Conservation (phyloP, 2,797 vertebrate genomes). For the Pseudochromis fuscus region DNA sequence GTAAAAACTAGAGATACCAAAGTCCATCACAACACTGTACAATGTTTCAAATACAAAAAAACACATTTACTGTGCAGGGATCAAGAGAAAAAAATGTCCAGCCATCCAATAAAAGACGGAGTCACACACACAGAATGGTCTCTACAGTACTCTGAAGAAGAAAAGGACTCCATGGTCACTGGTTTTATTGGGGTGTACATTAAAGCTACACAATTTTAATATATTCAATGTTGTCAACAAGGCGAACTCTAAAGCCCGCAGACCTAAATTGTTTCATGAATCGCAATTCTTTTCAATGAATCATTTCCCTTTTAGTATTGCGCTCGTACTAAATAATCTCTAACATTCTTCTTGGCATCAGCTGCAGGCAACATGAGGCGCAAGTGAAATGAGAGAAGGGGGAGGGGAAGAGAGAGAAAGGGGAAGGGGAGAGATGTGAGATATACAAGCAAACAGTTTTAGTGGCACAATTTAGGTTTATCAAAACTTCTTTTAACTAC, state of each 20-base stretch:
- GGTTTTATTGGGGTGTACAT: not conserved
- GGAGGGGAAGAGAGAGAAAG: constrained; percentile 26
- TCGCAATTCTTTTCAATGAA: constrained; percentile 81
- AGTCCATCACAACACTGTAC: constrained; percentile 2
- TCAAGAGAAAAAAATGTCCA: not conserved
- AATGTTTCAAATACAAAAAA: constrained; percentile 19
- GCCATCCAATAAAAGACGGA: not conserved
- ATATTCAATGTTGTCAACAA: constrained; percentile 17
- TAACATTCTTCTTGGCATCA: constrained; percentile 82
- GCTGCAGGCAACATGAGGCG: constrained; percentile 63
- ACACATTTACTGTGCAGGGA: not conserved
- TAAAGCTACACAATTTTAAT: constrained; percentile 7
- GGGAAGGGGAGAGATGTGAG: constrained; percentile 18
- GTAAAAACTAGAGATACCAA: constrained; percentile 8
- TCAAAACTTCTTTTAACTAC: constrained; percentile 22
- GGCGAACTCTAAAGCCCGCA: constrained; percentile 32
- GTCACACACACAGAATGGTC: constrained; percentile 1
- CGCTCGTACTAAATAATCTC: constrained; percentile 84
- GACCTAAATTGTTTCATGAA: constrained; percentile 58
- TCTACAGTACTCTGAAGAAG: constrained; percentile 8
- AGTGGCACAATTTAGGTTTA: constrained; percentile 20
- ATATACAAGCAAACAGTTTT: constrained; percentile 26
- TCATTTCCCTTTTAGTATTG: constrained; percentile 81
- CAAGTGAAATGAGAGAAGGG: constrained; percentile 63
- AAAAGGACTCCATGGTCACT: not conserved